These are phyloP conservation scores for Sphaerophoria taeniata DNA, from an alignment of 2,888 invertebrate species.

Conservation along the genomic window DNA sequence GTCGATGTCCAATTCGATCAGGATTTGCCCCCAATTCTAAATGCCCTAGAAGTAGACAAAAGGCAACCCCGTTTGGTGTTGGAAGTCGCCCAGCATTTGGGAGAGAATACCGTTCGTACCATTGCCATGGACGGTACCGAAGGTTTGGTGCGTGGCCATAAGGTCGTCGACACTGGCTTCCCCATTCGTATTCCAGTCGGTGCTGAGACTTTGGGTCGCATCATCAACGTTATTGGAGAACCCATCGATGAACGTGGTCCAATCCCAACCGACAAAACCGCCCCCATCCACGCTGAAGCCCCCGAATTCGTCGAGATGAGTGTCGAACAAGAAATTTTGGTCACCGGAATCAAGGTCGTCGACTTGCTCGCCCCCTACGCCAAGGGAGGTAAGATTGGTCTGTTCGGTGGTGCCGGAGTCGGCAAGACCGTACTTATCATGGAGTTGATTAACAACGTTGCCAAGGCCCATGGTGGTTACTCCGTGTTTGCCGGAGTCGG, in stretches of 20 bases:
- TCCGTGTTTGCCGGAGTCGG: conserved; percentile 98
- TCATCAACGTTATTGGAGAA: conserved; percentile 96
- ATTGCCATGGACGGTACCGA: conserved; percentile 98
- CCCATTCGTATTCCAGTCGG: conserved; percentile 97
- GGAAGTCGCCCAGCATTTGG: conserved; percentile 93
- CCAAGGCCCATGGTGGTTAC: conserved; percentile 98
- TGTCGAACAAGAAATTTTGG: conserved; percentile 94
- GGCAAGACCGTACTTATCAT: conserved; percentile 98
- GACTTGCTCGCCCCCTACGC: conserved; percentile 96
- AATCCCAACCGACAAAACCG: conserved; percentile 89
- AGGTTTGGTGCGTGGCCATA: conserved; percentile 93
- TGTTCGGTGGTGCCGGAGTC: conserved; percentile 97
- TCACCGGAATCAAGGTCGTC: conserved; percentile 95
- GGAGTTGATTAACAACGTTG: conserved; percentile 98
- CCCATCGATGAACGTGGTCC: conserved; percentile 95
- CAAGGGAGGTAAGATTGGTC: conserved; percentile 97
- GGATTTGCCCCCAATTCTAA: conserved; percentile 94
- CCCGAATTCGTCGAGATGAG: conserved; percentile 96
- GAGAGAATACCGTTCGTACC: conserved; percentile 94
- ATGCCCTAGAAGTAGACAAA: conserved; percentile 95
- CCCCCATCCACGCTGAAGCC: conserved; percentile 95
- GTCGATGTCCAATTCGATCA: conserved; percentile 98
- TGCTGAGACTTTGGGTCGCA: conserved; percentile 94
- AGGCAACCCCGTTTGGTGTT: conserved; percentile 91
- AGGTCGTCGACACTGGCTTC: conserved; percentile 90